Evolutionary conservation across 2,113 vertebrate genomes (phyloP).

Genomic region (Callocephalon fimbriatum): DNA sequence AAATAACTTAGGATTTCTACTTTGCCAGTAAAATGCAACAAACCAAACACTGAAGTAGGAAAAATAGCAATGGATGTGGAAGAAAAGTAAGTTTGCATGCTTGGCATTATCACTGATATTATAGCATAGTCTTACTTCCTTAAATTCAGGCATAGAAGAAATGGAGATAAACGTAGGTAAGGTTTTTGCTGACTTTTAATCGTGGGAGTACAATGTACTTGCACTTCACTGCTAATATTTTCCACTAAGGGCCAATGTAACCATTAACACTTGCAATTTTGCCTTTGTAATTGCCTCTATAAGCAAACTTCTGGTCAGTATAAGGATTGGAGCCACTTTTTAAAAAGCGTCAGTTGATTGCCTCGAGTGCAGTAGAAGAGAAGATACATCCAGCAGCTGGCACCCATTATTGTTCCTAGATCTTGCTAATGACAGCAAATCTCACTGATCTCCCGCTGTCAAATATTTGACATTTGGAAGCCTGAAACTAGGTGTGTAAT

Average conservation of each 20-base stretch:
- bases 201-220: neutral
- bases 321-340: neutral
- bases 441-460: neutral
- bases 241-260: neutral
- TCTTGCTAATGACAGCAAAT: neutral
- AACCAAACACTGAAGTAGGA: neutral
- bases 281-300: neutral
- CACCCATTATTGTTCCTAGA: neutral
- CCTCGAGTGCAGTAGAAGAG: neutral
- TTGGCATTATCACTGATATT: neutral
- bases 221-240: neutral
- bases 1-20: neutral
- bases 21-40: neutral
- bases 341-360: neutral
- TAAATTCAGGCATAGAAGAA: neutral
- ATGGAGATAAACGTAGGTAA: neutral
- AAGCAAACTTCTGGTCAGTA: neutral
- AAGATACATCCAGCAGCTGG: neutral
- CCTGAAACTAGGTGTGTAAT: neutral
- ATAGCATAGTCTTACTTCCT: neutral
- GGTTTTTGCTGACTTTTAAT: neutral
- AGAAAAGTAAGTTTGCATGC: neutral
- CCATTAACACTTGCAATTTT: neutral
- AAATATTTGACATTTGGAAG: neutral
- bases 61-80: neutral